Conservation (phyloP, 2,113 vertebrate species). For the Hypomesus transpacificus region DNA sequence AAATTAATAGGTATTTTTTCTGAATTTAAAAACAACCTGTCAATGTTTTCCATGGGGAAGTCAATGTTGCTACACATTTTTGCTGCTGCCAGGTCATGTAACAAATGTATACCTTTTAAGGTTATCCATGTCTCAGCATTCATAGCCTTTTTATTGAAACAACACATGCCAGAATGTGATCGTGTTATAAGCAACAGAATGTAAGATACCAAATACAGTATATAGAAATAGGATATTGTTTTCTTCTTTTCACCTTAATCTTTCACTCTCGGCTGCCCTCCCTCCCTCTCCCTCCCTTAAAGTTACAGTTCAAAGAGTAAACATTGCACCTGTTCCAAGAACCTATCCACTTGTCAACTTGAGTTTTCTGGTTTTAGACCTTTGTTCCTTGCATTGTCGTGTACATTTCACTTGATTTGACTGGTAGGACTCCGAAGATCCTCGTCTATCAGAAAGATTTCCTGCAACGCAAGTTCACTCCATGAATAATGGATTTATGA, state of each 20-base stretch:
- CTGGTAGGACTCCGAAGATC: constrained; percentile 7
- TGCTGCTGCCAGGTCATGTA: background rate
- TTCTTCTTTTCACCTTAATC: background rate
- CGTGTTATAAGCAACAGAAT: too few species aligned
- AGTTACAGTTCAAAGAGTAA: background rate
- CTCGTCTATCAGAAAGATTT: background rate
- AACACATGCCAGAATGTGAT: background rate
- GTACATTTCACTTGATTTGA: constrained; percentile 9
- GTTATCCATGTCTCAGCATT: background rate
- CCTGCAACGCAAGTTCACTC: background rate
- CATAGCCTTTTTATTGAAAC: background rate
- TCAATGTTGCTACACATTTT: background rate
- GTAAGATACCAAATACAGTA: too few species aligned
- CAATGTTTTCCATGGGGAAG: constrained; percentile 11
- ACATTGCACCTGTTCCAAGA: background rate
- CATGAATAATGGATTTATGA: constrained; percentile 16
- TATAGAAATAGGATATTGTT: too few species aligned
- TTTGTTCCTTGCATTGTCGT: constrained; percentile 1
- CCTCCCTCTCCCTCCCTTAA: too few species aligned
- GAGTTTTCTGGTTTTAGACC: background rate
- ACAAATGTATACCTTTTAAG: background rate
- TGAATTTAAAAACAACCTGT: background rate
- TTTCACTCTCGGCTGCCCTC: too few species aligned
- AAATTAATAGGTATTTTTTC: constrained; percentile 42
- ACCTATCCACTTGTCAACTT: background rate